Evolutionary conservation across 2,113 vertebrate genomes (phyloP), one percentile per base, ranked within the genome.

Genomic region (Alouatta palliata): DNA sequence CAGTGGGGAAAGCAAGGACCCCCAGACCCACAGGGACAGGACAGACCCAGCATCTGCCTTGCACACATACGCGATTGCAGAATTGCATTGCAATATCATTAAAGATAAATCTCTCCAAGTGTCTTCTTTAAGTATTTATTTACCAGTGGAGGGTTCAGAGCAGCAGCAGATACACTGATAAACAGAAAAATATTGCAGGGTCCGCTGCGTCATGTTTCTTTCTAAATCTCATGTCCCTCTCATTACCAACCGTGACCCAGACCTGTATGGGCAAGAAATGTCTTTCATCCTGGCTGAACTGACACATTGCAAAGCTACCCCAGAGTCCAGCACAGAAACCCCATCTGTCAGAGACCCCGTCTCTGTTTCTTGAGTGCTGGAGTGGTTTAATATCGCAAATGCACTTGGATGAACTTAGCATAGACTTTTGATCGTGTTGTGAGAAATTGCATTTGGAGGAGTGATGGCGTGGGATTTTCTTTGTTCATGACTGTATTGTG

Each of bases 161-260:
- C 27, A 0, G 40, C 25, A 68, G 47, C 2, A 25, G 25, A 73
- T 73, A 71, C 13, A 0, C 10, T 13, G 12, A 8, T 25, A 30
- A 13, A 30, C 40, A 3, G 3, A 0, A 2, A 6, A 2, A 2
- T 5, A 4, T 11, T 43, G 0, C 45, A 4, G 25, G 1, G 17
- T 25, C n/a, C 32, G 3, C 64, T 45, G 37, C 21, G 64, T 21
- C 2, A 0, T 11, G n/a, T 13, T 25, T 8, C 40, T 32, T 35
- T 11, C 12, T 1, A 6, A 6, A 4, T 40, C 56, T 6, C 49
- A 13, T 2, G 43, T 23, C 52, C 35, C 54, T 40, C 3, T 40
- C 17, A 25, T 14, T 43, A 52, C 90, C 40, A 19, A 52, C 49
- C 79, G 49, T 5, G 49, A 23, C 43, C 79, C 49, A 0, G 0